A percentile compares a stretch with the other conserved stretches of the same genome.
These are phyloP conservation scores for Patiria pectinifera DNA, from an alignment of 53 echinoderm and acorn worm species.

Conservation along the genomic window DNA sequence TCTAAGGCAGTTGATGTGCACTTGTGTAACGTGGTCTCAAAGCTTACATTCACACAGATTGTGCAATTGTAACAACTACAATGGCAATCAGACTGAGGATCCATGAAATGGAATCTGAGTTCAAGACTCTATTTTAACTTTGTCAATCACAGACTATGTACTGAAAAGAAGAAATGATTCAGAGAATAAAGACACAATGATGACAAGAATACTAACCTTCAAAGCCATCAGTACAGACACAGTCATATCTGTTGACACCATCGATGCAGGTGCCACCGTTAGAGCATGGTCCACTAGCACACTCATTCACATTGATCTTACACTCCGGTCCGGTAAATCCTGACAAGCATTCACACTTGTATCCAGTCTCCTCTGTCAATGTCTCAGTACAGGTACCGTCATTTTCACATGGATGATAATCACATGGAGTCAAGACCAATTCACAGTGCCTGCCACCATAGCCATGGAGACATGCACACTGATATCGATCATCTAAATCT, in stretches of 20 bases:
- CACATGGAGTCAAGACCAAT: neutral
- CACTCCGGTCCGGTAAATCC: conserved; percentile 71
- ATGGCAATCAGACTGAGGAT: too few species aligned
- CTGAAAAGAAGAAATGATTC: neutral
- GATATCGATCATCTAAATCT: conserved; percentile 69
- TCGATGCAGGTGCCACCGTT: conserved; percentile 67
- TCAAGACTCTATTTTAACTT: too few species aligned
- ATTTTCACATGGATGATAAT: conserved; percentile 55
- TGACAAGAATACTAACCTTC: conserved; percentile 21
- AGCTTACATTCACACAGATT: too few species aligned
- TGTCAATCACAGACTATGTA: neutral
- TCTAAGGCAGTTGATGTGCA: too few species aligned
- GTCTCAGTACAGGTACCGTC: conserved; percentile 33
- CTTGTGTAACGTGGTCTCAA: too few species aligned
- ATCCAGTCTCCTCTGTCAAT: conserved; percentile 21
- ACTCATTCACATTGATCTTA: conserved; percentile 62
- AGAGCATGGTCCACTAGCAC: conserved; percentile 61
- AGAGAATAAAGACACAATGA: too few species aligned
- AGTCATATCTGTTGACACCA: conserved; percentile 50
- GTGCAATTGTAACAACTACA: too few species aligned
- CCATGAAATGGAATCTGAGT: too few species aligned
- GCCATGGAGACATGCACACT: conserved; percentile 73
- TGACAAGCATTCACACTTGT: conserved; percentile 51
- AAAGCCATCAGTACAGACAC: conserved; percentile 60
- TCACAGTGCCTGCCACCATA: conserved; percentile 55